Base-by-base conservation (phyloP, 2,888 invertebrate genomes). In the Erebia epiphron region DNA sequence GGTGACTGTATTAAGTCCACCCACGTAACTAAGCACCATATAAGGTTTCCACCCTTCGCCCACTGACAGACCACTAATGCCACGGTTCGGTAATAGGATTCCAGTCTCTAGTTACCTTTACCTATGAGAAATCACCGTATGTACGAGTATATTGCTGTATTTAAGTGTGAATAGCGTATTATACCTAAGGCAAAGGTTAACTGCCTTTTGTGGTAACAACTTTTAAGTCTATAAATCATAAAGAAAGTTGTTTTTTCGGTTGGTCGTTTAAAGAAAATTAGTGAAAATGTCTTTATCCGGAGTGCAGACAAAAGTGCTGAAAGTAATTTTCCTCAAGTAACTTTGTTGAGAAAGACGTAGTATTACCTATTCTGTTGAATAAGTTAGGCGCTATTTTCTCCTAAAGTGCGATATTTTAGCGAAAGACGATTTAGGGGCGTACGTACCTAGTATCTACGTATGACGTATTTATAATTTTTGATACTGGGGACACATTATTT, bases 51-150 rank as follows among this genome's bases (percentile, higher is more conserved):
- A 75, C 74, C 73, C 69, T 73, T 74, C 75, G 75, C 77, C 73
- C 67, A 73, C 73, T 57, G 62, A 11, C 75, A 78, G 78, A 80
- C 81, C 75, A 80, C 78, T 88, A 86, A 86, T 86, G 82, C 86
- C 83, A 86, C 89, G 85, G 84, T 86, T 86, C 78, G 76, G 82
- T 91, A 91, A 91, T 82, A 82, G 87, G 90, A 90, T 91, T 90
- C 88, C 78, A 77, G 78, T 76, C 7, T 35, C 35, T 35, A 35
- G 35, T 35, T 35, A 35, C 35, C 35, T 35, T 35, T 75, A 80
- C 79, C 77, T 80, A 69, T 69, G 64, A 68, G 63, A 71, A 68
- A 71, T 74, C 68, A 71, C 68, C 65, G 54, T 50, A 43, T 56
- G 35, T 26, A 21, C n/a, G n/a, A 2, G 21, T 64, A 60, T 54